Evolutionary conservation across 2,797 vertebrate species (phyloP), one percentile per base, ranked within the genome.

Genomic region (Anniella stebbinsi): DNA sequence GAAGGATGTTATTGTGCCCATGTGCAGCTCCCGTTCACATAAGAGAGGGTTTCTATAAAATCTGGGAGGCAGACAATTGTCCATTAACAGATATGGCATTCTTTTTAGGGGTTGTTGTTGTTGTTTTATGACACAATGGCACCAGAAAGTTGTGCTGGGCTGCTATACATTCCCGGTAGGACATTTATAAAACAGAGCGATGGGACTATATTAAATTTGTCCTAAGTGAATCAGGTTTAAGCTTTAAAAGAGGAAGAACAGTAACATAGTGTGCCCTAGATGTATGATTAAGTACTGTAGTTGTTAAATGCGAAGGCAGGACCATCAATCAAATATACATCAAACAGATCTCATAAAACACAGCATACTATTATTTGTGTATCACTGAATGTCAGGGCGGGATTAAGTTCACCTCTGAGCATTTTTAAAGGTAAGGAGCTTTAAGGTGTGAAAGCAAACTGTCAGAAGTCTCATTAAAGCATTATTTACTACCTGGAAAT

Each of bases 401-500:
- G 93, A 94, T 77, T 88, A 57, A 21, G 91, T 91, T 96, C 96
- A 96, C 96, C 96, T 96, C 92, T 93, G 94, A 89, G 90, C 88
- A 80, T 94, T 95, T 86, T 57, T 92, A 94, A 96, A 96, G 96
- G 95, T 95, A 93, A 95, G 95, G 94, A 93, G 94, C 80, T 78
- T 90, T n/a, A 93, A 97, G 96, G 97, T 97, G 97, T 96, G 97
- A 97, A 94, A 96, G 95, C 95, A 93, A 57, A 93, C 96, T 96
- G 96, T 95, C 96, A 96, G 92, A 96, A 96, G 94, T 93, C 97
- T 97, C 96, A 95, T 97, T 97, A 97, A 97, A 96, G 86, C 95
- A 89, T 95, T 97, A 97, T 97, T 97, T 97, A 97, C 95, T 96
- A 95, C 93, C 96, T 96, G 96, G 92, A 96, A 97, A 97, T 92